Base-by-base conservation (phyloP, 1,140 invertebrate genomes). In the Rhagoletis zephyria region DNA sequence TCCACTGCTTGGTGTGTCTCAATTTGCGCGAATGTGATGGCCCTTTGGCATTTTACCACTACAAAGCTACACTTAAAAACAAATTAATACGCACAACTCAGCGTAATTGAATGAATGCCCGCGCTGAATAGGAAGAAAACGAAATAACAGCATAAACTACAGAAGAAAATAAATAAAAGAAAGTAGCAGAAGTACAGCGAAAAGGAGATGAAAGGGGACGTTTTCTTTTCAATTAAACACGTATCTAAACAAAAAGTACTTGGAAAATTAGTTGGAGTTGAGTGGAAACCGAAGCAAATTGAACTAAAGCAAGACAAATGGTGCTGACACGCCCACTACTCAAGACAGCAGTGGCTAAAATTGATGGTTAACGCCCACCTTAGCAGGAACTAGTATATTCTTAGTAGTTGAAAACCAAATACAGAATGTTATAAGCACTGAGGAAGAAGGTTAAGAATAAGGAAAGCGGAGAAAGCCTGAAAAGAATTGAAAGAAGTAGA, bases 171-270 rank as follows among this genome's bases (percentile, higher is more conserved):
- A 63, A 56, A 1, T 0, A 0, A 5, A 56, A 10, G 2, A 10
- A 56, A 63, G 3, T 60, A 12, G 61, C 61, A n/a, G 61, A 63
- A n/a, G 61, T 2, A n/a, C 4, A 74, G 42, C 14, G 30, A 30
- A 30, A 30, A 30, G 30, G 30, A 30, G 30, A 30, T 30, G 30
- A 30, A 30, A 81, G 87, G 74, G 85, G 59, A 40, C 56, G 61
- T 87, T 87, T 87, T 81, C 70, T 63, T 87, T 87, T 87, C 87
- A 87, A 87, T 87, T 87, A 87, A 87, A 87, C 87, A 87, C 74
- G 74, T 59, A 87, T 40, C 61, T 63, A 87, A 64, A 7, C 56
- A 61, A 56, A 9, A 10, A 77, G 67, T 77, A 56, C 59, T 74
- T 70, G 51, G 1, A 48, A 74, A 74, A 74, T 74, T 4, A 74